A percentile compares a stretch with the other conserved stretches of the same genome.
Evolutionary conservation across 2,888 invertebrate species (phyloP).

Genomic region (Carcina quercana): DNA sequence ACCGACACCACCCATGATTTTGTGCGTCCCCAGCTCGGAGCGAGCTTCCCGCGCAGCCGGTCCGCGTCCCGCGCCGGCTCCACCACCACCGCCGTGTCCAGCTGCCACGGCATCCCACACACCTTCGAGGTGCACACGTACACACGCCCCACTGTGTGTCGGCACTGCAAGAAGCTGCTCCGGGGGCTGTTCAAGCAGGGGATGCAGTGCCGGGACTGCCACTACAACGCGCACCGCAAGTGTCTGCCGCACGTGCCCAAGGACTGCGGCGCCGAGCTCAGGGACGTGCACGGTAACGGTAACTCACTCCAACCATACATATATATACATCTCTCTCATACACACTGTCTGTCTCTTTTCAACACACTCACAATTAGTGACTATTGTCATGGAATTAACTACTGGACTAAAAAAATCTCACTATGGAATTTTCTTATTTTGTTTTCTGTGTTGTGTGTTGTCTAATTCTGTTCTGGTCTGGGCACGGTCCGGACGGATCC

Average conservation of each 20-base stretch:
- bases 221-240: constrained; percentile 96
- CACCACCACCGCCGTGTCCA: too few relatives aligned
- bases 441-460: not conserved
- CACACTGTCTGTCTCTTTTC: too few relatives aligned
- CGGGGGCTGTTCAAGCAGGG: constrained; percentile 98
- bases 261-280: constrained; percentile 85
- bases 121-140: constrained; percentile 98
- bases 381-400: too few relatives aligned
- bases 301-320: too few relatives aligned
- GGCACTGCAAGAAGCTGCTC: constrained; percentile 95
- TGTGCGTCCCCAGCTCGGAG: constrained; percentile 18
- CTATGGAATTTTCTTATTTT: not conserved
- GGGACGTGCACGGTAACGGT: constrained; percentile 76
- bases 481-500: too few relatives aligned
- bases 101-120: constrained; percentile 79
- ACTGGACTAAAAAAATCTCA: not conserved
- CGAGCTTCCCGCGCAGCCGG: constrained; percentile 71
- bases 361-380: too few relatives aligned
- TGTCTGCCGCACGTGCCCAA: constrained; percentile 92
- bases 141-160: constrained; percentile 97
- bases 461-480: too few relatives aligned
- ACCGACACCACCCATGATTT: too few relatives aligned
- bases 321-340: too few relatives aligned
- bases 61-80: constrained; percentile 81
- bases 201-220: constrained; percentile 97